Conservation (phyloP, 2,888 invertebrate species). For the Erebia aethiops region DNA sequence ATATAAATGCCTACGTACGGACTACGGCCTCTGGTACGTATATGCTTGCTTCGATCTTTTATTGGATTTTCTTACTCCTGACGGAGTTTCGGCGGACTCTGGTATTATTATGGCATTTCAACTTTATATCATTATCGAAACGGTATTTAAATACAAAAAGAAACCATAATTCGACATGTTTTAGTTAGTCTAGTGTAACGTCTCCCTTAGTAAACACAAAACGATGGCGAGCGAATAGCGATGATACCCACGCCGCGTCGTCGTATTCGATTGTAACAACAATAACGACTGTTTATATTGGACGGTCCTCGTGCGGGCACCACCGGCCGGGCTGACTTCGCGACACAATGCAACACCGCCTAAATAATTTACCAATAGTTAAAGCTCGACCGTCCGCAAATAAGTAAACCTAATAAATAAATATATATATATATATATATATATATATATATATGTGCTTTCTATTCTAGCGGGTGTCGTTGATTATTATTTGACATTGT, state of each 20-base stretch:
- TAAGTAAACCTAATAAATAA: not conserved
- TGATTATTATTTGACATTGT: not conserved
- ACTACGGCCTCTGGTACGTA: too few relatives aligned
- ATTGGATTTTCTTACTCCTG: too few relatives aligned
- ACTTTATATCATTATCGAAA: too few relatives aligned
- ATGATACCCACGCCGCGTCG: constrained; percentile 45
- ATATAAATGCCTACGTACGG: too few relatives aligned
- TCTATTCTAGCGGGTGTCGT: not conserved
- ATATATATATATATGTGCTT: not conserved
- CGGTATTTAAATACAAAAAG: too few relatives aligned
- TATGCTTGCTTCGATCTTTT: too few relatives aligned
- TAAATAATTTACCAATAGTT: constrained; percentile 73
- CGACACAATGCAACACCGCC: constrained; percentile 77
- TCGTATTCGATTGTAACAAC: constrained; percentile 57
- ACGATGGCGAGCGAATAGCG: constrained; percentile 38
- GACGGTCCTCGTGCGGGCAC: constrained; percentile 47
- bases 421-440: too few relatives aligned
- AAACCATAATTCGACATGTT: not conserved
- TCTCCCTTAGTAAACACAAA: constrained; percentile 32
- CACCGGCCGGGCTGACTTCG: constrained; percentile 56
- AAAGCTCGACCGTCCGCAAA: constrained; percentile 63
- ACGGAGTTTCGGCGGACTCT: too few relatives aligned
- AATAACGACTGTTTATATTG: constrained; percentile 76
- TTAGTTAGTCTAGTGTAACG: constrained; percentile 22
- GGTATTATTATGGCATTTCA: too few relatives aligned